phyloP scores from a whole-genome alignment of 2,797 vertebrate genomes.

The Phalanger gymnotis region DNA sequence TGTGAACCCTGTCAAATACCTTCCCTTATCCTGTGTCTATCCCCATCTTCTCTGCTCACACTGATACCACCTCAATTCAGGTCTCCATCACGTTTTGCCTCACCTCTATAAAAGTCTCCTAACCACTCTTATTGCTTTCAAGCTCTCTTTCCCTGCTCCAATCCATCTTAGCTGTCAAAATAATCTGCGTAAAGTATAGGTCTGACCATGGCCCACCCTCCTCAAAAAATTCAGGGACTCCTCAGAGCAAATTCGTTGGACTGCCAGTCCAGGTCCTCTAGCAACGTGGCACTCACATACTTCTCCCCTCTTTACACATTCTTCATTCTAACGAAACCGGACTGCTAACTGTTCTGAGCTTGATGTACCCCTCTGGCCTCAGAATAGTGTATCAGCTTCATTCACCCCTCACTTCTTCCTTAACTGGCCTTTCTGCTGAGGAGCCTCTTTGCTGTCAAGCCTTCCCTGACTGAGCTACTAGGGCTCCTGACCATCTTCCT shows the following conservation, averaged over 20 bases:
- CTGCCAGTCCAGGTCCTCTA: background rate
- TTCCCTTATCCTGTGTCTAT: background rate
- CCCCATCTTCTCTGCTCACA: background rate
- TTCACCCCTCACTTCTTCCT: background rate
- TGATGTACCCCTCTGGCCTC: background rate
- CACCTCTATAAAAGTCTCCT: background rate
- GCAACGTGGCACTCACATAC: background rate
- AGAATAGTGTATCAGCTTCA: background rate
- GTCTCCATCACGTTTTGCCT: background rate
- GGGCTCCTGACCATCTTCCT: background rate
- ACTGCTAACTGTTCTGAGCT: background rate
- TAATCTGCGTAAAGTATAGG: background rate
- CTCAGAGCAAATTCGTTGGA: background rate
- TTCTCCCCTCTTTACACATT: background rate
- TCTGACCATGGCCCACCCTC: background rate
- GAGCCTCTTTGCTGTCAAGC: background rate
- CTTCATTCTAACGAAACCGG: background rate
- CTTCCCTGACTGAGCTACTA: background rate
- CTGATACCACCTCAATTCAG: background rate
- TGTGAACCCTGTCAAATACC: background rate
- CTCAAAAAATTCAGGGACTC: background rate
- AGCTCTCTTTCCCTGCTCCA: background rate
- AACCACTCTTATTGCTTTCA: background rate
- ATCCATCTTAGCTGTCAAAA: background rate
- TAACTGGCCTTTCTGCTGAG: background rate